These are phyloP conservation scores for Orchesella cincta DNA, from an alignment of 1,140 invertebrate genomes.

Conservation along the genomic window DNA sequence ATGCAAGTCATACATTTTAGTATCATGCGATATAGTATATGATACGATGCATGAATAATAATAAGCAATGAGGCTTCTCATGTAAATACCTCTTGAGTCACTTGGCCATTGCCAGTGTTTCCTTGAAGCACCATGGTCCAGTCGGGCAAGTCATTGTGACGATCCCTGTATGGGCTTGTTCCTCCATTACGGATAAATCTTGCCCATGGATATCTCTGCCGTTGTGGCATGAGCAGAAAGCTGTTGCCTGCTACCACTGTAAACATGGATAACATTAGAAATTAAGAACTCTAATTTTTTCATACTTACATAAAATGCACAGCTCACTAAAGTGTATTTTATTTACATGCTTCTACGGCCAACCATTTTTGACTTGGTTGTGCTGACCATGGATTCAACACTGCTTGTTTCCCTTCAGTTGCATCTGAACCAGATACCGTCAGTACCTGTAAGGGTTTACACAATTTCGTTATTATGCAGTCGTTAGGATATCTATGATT, in stretches of 20 bases:
- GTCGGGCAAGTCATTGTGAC: slow-evolving; percentile 34
- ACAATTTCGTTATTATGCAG: slow-evolving; percentile 2
- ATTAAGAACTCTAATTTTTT: neutral
- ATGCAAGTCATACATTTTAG: too few relatives aligned
- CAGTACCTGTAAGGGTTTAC: neutral
- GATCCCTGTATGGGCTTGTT: slow-evolving; percentile 27
- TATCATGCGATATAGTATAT: too few relatives aligned
- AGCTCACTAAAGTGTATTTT: too few relatives aligned
- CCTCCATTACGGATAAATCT: slow-evolving; percentile 30
- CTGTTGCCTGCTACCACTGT: slow-evolving; percentile 38
- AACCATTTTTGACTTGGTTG: slow-evolving; percentile 19
- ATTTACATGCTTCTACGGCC: slow-evolving; percentile 18
- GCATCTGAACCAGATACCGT: slow-evolving; percentile 2
- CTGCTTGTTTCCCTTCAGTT: neutral
- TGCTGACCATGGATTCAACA: neutral
- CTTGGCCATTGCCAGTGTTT: slow-evolving; percentile 8
- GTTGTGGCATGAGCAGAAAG: slow-evolving; percentile 30
- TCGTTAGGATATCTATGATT: too few relatives aligned
- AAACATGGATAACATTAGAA: neutral
- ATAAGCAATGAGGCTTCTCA: too few relatives aligned
- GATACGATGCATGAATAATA: too few relatives aligned
- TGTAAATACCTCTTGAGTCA: slow-evolving; percentile 10
- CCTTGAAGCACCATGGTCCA: slow-evolving; percentile 36
- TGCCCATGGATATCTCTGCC: slow-evolving; percentile 38
- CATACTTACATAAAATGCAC: too few relatives aligned